phyloP scores from a whole-genome alignment of 1,140 invertebrate species.

The Drosophila quadrilineata region DNA sequence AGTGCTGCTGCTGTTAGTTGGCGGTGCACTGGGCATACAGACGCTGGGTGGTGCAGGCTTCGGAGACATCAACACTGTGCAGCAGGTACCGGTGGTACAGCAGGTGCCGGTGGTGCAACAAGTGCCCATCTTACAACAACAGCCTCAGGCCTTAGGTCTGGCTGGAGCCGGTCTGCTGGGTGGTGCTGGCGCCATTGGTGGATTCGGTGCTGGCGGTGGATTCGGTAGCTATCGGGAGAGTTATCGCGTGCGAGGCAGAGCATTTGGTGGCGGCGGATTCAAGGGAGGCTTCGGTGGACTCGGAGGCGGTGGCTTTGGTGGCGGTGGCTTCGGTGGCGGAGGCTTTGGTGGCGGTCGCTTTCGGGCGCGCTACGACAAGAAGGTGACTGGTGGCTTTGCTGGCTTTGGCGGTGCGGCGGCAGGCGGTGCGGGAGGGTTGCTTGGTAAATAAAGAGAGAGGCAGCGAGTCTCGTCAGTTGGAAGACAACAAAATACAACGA shows the following conservation, averaged over 20 bases:
- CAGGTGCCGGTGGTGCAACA: slow-evolving; percentile 54
- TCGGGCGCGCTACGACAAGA: slow-evolving; percentile 26
- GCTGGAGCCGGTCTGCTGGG: slow-evolving; percentile 48
- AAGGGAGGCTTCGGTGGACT: slow-evolving; percentile 42
- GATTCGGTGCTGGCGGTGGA: slow-evolving; percentile 42
- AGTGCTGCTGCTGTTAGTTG: slow-evolving; percentile 35
- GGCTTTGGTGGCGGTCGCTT: slow-evolving; percentile 33
- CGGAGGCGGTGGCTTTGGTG: slow-evolving; percentile 50
- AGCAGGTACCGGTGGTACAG: slow-evolving; percentile 45
- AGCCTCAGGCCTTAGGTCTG: slow-evolving; percentile 34
- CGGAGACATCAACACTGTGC: slow-evolving; percentile 14
- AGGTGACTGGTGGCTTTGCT: slow-evolving; percentile 22
- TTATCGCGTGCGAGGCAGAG: slow-evolving; percentile 52
- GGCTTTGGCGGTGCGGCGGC: slow-evolving; percentile 48
- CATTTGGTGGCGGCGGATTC: slow-evolving; percentile 53
- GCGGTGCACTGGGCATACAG: not conserved
- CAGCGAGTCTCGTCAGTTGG: not conserved
- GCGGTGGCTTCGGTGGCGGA: slow-evolving; percentile 54
- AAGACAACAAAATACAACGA: not conserved
- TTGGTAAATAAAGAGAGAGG: slow-evolving; percentile 39
- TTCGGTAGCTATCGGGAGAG: slow-evolving; percentile 69
- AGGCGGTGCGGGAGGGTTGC: slow-evolving; percentile 35
- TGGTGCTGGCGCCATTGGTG: slow-evolving; percentile 14
- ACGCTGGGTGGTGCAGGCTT: slow-evolving; percentile 12
- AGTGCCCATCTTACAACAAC: slow-evolving; percentile 57